Base-by-base conservation (phyloP, 1,140 invertebrate genomes). In the Aphidius ervi region DNA sequence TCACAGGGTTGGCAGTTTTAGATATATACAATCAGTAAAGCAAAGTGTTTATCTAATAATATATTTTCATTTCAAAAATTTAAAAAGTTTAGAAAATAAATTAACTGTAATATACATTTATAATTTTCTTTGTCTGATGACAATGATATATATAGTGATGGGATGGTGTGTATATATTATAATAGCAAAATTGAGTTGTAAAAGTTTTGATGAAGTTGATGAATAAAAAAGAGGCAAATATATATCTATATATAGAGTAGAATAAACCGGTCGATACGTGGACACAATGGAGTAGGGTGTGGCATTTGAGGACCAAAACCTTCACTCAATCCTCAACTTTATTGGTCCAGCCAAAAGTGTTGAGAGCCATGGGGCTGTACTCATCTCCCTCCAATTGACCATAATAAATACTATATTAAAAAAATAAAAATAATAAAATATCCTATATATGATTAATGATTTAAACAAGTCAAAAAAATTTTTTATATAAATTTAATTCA, bases 201-300 rank as follows among this genome's bases (percentile, higher is more conserved):
- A 41, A 40, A 6, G 5, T 40, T n/a, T 37, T 53, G 39, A 40
- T 9, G n/a, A 10, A 9, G 50, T 53, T 48, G 46, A n/a, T 53
- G 9, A 39, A 40, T 9, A 39, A 39, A 40, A 37, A 40, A 37
- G 10, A 10, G 6, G 9, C 10, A 16, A 37, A 53, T 37, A 53
- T 9, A 53, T 31, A 31, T 31, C 2, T 31, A 31, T 31, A 31
- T 31, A 31, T 16, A 39, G 39, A 10, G n/a, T 39, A 53, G 37
- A 37, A 39, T 53, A 39, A 53, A n/a, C 63, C 68, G 75, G 74
- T 75, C 73, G 75, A 74, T 75, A 75, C 73, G 61, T 69, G 72
- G 67, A 65, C 70, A 75, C 70, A 76, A 74, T 71, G 67, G 73
- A 74, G 23, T 31, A 31, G 75, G 75, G 75, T 76, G 75, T 77